These are phyloP conservation scores for Archegozetes longisetosus DNA, from an alignment of 1,140 invertebrate species.

Conservation along the genomic window DNA sequence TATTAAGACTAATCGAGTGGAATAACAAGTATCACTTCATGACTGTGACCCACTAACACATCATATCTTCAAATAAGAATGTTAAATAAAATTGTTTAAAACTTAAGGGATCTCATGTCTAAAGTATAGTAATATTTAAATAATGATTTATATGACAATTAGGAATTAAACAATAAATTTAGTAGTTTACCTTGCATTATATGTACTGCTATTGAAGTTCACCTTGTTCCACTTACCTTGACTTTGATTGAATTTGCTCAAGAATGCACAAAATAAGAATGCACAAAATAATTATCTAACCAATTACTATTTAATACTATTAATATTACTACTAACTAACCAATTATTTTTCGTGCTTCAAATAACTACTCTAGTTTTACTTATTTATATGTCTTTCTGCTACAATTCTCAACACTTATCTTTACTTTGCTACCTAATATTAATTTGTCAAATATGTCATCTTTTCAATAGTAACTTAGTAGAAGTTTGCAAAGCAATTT, in stretches of 20 bases:
- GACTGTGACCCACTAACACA: neutral
- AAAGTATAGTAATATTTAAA: neutral
- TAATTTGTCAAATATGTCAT: too few species aligned
- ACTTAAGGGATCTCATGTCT: neutral
- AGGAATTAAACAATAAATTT: neutral
- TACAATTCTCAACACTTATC: too few species aligned
- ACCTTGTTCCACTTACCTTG: neutral
- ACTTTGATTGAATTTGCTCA: neutral
- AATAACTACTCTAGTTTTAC: too few species aligned
- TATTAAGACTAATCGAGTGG: neutral
- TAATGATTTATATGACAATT: neutral
- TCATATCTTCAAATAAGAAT: neutral
- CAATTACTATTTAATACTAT: too few species aligned
- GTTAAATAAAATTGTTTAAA: neutral
- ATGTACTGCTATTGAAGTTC: neutral
- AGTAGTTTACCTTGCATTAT: neutral
- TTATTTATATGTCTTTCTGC: too few species aligned
- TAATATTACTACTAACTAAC: too few species aligned
- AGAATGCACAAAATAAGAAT: too few species aligned
- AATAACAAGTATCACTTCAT: neutral
- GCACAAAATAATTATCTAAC: too few species aligned
- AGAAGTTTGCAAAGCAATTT: too few species aligned
- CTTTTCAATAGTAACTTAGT: too few species aligned
- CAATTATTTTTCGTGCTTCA: too few species aligned
- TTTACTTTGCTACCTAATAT: too few species aligned